Evolutionary conservation across 2,797 vertebrate genomes (phyloP), one percentile per base, ranked within the genome.

Genomic region (Hoplostethus mediterraneus): DNA sequence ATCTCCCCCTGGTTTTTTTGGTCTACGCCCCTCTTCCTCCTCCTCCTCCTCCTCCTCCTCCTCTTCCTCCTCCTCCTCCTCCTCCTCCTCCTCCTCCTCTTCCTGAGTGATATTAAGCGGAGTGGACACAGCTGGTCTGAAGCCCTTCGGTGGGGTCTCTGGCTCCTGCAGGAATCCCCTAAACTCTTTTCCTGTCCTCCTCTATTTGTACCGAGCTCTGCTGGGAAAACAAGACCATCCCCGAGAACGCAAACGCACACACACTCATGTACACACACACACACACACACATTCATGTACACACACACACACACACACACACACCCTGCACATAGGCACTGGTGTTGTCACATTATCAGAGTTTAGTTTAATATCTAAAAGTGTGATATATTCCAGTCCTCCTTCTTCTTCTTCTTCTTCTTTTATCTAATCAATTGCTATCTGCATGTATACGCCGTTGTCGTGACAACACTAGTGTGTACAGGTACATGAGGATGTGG

Each of bases 91-190:
- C 21, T 21, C 21, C 21, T 21, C 38, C 47, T 28, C 61, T 63
- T 63, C 51, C 52, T 14, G 52, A 57, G 54, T 68, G 63, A 78
- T 65, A 53, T 55, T 40, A 61, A 69, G 61, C 71, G 66, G 73
- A 84, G 67, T 64, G 70, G 70, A 57, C 74, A 51, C 86, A 87
- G 88, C 86, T 89, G 87, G 45, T 77, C 81, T 71, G 63, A 67
- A 79, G 63, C 80, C 78, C 83, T 72, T 79, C 66, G 52, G 48
- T 44, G 47, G 54, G 59, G 59, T 74, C 68, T 67, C 44, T 12
- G 28, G 67, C 55, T 68, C 49, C 51, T 48, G 33, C 66, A 47
- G 76, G 68, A 78, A 77, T 67, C 65, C 71, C 51, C 72, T 77
- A 72, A 77, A 66, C 66, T 69, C 48, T 28, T 61, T 75, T 71